Evolutionary conservation across 2,797 vertebrate species (phyloP).

Genomic region (Centropyge bicolor): DNA sequence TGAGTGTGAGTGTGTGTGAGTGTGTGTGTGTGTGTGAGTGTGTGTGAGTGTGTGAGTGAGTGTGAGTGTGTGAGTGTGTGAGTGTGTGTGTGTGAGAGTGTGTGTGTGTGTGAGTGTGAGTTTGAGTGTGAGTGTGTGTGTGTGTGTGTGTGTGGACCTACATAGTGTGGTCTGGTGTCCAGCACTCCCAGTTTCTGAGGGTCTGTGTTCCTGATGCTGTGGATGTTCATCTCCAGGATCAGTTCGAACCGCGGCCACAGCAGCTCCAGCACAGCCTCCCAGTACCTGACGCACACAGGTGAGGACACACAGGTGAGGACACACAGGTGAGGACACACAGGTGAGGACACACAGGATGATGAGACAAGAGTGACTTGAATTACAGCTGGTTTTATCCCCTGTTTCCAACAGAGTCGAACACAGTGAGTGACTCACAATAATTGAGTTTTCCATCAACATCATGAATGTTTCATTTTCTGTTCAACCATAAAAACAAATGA

Average conservation of each 20-base stretch:
- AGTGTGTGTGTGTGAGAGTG: not conserved
- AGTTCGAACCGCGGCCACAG: constrained; percentile 94
- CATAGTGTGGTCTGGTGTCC: constrained; percentile 94
- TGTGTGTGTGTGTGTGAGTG: constrained; percentile 1
- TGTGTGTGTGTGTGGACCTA: constrained; percentile 70
- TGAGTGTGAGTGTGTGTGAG: constrained; percentile 1
- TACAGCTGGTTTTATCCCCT: too few species aligned
- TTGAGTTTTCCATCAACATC: too few species aligned
- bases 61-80: too few species aligned
- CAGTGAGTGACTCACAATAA: too few species aligned
- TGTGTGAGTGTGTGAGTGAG: too few species aligned
- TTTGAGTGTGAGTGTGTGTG: too few species aligned
- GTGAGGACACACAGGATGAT: not conserved
- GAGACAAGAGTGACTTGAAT: too few species aligned
- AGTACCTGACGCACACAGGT: constrained; percentile 86
- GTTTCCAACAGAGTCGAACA: too few species aligned
- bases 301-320: constrained; percentile 17
- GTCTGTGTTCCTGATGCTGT: constrained; percentile 93
- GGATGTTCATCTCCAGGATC: constrained; percentile 94
- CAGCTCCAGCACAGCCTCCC: constrained; percentile 92
- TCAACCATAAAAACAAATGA: too few species aligned
- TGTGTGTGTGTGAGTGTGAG: constrained; percentile 2
- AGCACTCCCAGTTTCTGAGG: constrained; percentile 92
- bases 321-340: constrained; percentile 9
- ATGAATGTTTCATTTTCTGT: too few species aligned